Percentiles rank a stretch among this genome's conserved stretches.
Conservation (phyloP, 2,888 invertebrate genomes). For the Falcaria lacertinaria region DNA sequence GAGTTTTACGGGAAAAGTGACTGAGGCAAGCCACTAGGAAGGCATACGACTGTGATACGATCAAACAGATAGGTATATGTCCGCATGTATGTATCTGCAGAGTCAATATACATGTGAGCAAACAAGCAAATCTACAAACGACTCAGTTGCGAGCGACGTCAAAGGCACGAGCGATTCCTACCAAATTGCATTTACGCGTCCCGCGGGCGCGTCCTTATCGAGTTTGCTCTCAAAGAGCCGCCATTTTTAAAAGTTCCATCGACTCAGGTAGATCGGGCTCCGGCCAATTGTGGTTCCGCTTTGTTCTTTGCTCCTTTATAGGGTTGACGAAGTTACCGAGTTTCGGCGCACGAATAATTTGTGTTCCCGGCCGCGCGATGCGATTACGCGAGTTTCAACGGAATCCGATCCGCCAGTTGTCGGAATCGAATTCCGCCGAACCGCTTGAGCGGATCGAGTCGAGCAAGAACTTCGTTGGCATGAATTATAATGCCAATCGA, state of each 20-base stretch:
- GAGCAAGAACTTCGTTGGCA: conserved; percentile 50
- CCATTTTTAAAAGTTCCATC: conserved; percentile 75
- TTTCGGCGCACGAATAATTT: conserved; percentile 74
- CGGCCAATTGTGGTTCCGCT: conserved; percentile 74
- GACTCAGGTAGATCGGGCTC: conserved; percentile 58
- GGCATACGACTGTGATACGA: neutral
- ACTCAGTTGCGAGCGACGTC: conserved; percentile 52
- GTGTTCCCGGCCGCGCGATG: conserved; percentile 70
- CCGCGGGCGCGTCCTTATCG: conserved; percentile 71
- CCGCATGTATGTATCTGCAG: conserved; percentile 5
- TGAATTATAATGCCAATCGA: conserved; percentile 37
- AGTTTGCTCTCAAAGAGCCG: conserved; percentile 74
- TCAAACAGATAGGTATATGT: neutral
- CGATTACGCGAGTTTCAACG: conserved; percentile 64
- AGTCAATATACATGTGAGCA: conserved; percentile 22
- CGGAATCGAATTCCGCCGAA: conserved; percentile 56
- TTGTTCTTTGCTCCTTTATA: conserved; percentile 73
- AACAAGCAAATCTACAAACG: conserved; percentile 58
- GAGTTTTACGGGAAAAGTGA: too few species aligned
- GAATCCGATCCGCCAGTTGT: conserved; percentile 63
- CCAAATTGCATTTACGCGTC: conserved; percentile 77
- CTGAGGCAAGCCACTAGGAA: too few species aligned
- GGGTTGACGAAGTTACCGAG: conserved; percentile 75
- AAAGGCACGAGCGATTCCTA: conserved; percentile 73
- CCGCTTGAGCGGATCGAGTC: conserved; percentile 49